Percentiles rank a stretch among this genome's conserved stretches.
These are phyloP conservation scores for Echeneis naucrates DNA, from an alignment of 2,797 vertebrate genomes.

Conservation along the genomic window DNA sequence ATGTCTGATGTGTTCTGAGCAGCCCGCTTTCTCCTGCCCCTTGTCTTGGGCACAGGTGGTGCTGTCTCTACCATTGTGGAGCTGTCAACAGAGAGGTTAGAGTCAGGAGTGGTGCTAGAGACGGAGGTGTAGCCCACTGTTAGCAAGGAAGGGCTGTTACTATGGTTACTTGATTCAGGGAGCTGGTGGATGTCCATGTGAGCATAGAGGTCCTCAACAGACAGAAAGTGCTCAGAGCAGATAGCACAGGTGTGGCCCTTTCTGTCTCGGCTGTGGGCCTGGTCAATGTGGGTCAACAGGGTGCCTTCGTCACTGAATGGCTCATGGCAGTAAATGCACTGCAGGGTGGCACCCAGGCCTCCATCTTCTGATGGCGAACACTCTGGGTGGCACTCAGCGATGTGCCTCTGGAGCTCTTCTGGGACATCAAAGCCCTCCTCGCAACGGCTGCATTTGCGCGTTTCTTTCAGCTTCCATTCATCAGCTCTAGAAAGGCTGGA, in stretches of 20 bases:
- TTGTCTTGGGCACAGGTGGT: constrained; percentile 91
- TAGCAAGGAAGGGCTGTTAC: constrained; percentile 96
- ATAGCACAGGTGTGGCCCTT: constrained; percentile 93
- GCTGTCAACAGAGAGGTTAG: constrained; percentile 97
- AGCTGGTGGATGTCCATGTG: constrained; percentile 98
- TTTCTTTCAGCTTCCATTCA: constrained; percentile 97
- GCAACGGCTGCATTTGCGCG: constrained; percentile 97
- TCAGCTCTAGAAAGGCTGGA: constrained; percentile 89
- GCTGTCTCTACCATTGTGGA: constrained; percentile 95
- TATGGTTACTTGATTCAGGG: constrained; percentile 97
- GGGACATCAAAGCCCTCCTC: constrained; percentile 99
- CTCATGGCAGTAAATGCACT: constrained; percentile 98
- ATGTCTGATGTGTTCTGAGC: constrained; percentile 91
- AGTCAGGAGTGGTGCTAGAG: constrained; percentile 98
- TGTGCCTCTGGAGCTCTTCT: constrained; percentile 97
- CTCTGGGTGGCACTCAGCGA: constrained; percentile 97
- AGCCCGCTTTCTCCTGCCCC: constrained; percentile 92
- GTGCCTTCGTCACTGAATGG: constrained; percentile 95
- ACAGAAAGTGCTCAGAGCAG: constrained; percentile 97
- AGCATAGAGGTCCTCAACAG: constrained; percentile 98
- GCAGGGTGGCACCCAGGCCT: constrained; percentile 87
- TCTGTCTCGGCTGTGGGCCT: constrained; percentile 92
- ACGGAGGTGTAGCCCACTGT: constrained; percentile 97
- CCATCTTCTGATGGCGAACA: constrained; percentile 95
- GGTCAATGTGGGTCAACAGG: constrained; percentile 95